These are phyloP conservation scores for Ecliptopera silaceata DNA, from an alignment of 2,888 invertebrate species.

Conservation along the genomic window DNA sequence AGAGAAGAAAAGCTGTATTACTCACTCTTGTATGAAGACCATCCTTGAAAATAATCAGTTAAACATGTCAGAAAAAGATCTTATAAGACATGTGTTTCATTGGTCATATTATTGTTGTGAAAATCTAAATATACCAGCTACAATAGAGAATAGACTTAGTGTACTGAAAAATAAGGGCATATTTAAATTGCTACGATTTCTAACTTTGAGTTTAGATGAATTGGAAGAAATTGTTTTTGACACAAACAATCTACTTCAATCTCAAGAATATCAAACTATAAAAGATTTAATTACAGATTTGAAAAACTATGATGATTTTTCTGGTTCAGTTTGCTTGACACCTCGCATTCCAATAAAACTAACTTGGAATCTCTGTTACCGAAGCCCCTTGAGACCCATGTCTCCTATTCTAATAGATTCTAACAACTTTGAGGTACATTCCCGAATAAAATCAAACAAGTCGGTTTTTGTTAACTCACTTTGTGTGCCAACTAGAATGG, in stretches of 20 bases:
- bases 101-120: constrained; percentile 82
- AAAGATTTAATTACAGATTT: constrained; percentile 43
- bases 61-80: constrained; percentile 78
- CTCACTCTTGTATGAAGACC: constrained; percentile 71
- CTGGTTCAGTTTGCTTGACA: constrained; percentile 38
- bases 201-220: constrained; percentile 60
- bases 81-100: constrained; percentile 77
- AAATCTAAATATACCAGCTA: constrained; percentile 60
- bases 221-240: constrained; percentile 62
- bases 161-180: constrained; percentile 69
- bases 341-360: constrained; percentile 61
- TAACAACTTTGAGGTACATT: constrained; percentile 58
- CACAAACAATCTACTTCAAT: constrained; percentile 61
- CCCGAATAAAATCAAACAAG: constrained; percentile 68
- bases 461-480: constrained; percentile 74
- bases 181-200: constrained; percentile 73
- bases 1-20: constrained; percentile 75
- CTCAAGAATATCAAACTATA: constrained; percentile 54
- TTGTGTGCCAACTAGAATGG: constrained; percentile 71
- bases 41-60: constrained; percentile 77
- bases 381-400: constrained; percentile 66
- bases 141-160: constrained; percentile 70
- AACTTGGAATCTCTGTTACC: constrained; percentile 68
- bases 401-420: constrained; percentile 68
- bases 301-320: constrained; percentile 37